Base-by-base conservation (phyloP, 2,797 vertebrate genomes). In the Tragopan temminckii region DNA sequence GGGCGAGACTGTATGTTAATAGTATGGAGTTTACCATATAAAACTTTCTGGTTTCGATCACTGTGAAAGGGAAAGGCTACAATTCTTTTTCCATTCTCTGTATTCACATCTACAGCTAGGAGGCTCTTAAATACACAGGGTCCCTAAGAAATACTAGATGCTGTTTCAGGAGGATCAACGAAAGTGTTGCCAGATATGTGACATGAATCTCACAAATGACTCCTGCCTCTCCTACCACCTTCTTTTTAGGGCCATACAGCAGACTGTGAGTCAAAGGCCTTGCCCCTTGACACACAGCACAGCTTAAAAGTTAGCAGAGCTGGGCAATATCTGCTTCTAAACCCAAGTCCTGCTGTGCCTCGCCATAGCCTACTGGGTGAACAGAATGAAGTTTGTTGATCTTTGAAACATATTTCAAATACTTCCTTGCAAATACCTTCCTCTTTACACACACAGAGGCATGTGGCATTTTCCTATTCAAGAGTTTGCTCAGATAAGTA, bases 401-500 rank as follows among this genome's bases (percentile, higher is more conserved):
- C 76, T 93, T 91, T 57, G 79, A 92, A 80, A 78, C 87, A 76
- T 90, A 92, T 55, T 95, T 93, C 62, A 76, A 89, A 95, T 96
- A 76, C 55, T 85, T 94, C 43, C 31, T 85, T 4, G 5, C 89
- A 92, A 89, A 95, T 94, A 66, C 93, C 82, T 93, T 93, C 78
- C 88, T 86, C 93, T 69, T 81, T 61, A 90, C 83, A 90, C 74
- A 59, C 67, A 20, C 3, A 1, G 33, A 89, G 79, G 84, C 80
- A 78, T 83, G 93, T 83, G 80, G 27, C 93, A 5, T 72, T 88
- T 91, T 84, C 76, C 80, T 90, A 10, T 63, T 88, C 12, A 43
- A 77, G 80, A 85, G 59, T 62, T 91, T 85, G 79, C 87, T 31
- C 40, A 91, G 94, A 90, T 75, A 93, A 96, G 89, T 43, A 80